Base-by-base conservation (phyloP, 2,888 invertebrate species). In the Miltochrista miniata region DNA sequence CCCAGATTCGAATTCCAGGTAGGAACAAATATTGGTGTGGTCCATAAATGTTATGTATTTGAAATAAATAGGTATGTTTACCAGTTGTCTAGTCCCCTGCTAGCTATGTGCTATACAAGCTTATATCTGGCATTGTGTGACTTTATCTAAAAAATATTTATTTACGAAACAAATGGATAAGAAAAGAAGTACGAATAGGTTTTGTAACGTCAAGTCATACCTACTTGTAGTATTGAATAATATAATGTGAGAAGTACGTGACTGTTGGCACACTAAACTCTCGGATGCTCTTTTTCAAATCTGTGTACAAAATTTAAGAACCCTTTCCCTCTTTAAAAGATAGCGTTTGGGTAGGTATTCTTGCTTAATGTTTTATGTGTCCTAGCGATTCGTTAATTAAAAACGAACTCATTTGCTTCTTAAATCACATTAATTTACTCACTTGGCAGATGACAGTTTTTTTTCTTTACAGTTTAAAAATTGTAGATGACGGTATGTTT, bases 261-360 rank as follows among this genome's bases (percentile, higher is more conserved):
- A 15, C 41, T 24, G 3, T 24, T 5, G 18, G 35, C 12, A 36
- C 15, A 9, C 12, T 35, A 15, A 36, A 30, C 30, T 35, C 34
- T 31, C 15, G 48, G 47, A 18, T 29, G 36, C 13, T 42, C 18
- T 37, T 43, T 44, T 29, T 38, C 43, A 48, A 48, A 48, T 48
- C 37, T 43, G 42, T 12, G 33, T 33, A 24, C 36, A 37, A n/a
- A 42, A 40, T 40, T 47, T 36, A 43, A 37, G 31, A 43, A 48
- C 38, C 33, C 30, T 37, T 44, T 31, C 37, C 36, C 36, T 43
- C 42, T 38, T 43, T 43, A 38, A 48, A 48, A 48, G 43, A 43
- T 48, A 43, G 8, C 18, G 7, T 5, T 24, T 24, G 36, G 33
- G 38, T 48, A 43, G 14, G 38, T 43, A 48, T 43, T 36, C 38